Evolutionary conservation across 2,797 vertebrate genomes (phyloP), one percentile per base, ranked within the genome.

Genomic region (Esox masquinongy): DNA sequence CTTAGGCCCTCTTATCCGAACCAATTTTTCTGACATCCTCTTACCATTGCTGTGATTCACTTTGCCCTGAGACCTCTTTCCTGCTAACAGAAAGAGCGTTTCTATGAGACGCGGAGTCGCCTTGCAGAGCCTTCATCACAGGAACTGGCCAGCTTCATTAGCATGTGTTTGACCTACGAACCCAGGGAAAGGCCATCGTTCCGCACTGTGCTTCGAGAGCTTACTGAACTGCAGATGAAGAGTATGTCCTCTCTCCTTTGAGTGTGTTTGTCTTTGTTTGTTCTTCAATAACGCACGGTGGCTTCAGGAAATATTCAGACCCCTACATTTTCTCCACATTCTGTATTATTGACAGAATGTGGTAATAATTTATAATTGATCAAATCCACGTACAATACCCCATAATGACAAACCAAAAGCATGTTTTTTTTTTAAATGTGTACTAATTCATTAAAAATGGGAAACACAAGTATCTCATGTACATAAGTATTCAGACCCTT

Each of bases 81-180:
- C 70, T 56, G 47, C 50, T 11, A 78, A 88, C 93, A 98, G 97
- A 99, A 98, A 87, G 96, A 98, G 80, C 88, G 89, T 3, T 98
- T 99, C 80, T 98, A 98, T 47, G 94, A 96, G 87, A 95, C 95
- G 39, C 93, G 90, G 84, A 91, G 94, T 9, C 93, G 86, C 19
- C 91, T 99, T 43, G 90, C 95, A 0, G 94, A 95, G 31, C 96
- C 96, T 0, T 95, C 95, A 0, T 97, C 95, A 74, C 90, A 91
- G 22, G 96, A 97, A 36, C 87, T 99, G 78, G 95, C 95, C 26
- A 89, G 80, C n/a, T 93, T 98, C 59, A 95, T 97, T 87, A 94
- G 89, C 73, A 95, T 92, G 89, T 99, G 97, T 90, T 88, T 97
- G 81, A 95, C 89, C 63, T 98, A 98, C 5, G 92, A 95, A 26